These are phyloP conservation scores for Echiichthys vipera DNA, from an alignment of 2,797 vertebrate species.

Conservation along the genomic window DNA sequence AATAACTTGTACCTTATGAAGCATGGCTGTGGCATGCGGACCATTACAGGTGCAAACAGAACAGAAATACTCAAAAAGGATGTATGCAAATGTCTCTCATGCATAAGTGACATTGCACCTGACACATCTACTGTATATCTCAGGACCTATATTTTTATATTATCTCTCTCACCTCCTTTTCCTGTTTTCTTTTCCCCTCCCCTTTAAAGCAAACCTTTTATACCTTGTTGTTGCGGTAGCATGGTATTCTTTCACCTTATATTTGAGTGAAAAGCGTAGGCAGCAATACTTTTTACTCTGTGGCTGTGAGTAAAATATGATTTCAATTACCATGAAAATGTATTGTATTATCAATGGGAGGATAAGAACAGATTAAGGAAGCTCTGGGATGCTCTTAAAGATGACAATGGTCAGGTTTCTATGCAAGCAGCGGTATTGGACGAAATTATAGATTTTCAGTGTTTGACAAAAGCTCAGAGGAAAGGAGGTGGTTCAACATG, in stretches of 20 bases:
- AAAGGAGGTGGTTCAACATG: constrained; percentile 40
- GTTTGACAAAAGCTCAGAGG: constrained; percentile 51
- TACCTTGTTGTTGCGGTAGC: constrained; percentile 36
- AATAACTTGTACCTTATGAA: constrained; percentile 64
- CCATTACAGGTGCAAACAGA: constrained; percentile 32
- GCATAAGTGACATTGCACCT: constrained; percentile 16
- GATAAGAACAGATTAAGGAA: constrained; percentile 70
- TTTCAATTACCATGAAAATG: constrained; percentile 75
- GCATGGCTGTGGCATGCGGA: constrained; percentile 30
- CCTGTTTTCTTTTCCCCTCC: constrained; percentile 9
- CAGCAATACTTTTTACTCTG: constrained; percentile 55
- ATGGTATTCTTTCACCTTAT: constrained; percentile 46
- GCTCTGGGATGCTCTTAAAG: constrained; percentile 61
- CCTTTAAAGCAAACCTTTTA: constrained; percentile 34
- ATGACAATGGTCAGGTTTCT: constrained; percentile 69
- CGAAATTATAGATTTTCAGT: constrained; percentile 36
- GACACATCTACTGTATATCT: constrained; percentile 11
- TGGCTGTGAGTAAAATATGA: constrained; percentile 71
- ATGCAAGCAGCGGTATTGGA: constrained; percentile 49
- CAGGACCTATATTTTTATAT: constrained; percentile 5
- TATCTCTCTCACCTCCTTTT: constrained; percentile 15
- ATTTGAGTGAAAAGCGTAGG: constrained; percentile 58
- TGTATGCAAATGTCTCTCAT: constrained; percentile 9
- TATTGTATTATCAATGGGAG: constrained; percentile 74
- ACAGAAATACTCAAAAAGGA: constrained; percentile 12